A percentile compares a stretch with the other conserved stretches of the same genome.
phyloP scores from a whole-genome alignment of 2,888 invertebrate species.

The Schizaphis graminum region DNA sequence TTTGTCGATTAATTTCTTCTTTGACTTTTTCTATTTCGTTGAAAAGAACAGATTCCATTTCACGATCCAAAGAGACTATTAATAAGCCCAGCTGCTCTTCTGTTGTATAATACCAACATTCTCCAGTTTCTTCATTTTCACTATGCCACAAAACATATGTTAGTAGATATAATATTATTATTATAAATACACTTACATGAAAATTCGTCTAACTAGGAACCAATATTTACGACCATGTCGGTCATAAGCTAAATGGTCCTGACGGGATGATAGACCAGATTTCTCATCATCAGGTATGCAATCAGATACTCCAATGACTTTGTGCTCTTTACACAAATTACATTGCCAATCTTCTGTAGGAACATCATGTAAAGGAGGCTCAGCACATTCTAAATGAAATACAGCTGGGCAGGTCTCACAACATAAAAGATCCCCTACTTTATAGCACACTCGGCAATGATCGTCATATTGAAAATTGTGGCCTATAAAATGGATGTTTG shows the following conservation, averaged over 20 bases:
- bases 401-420: slow-evolving; percentile 99
- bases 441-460: slow-evolving; percentile 92
- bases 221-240: slow-evolving; percentile 97
- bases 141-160: slow-evolving; percentile 72
- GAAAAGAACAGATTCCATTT: slow-evolving; percentile 86
- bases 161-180: slow-evolving; percentile 20
- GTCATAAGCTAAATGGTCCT: slow-evolving; percentile 95
- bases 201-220: slow-evolving; percentile 92
- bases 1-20: slow-evolving; percentile 90
- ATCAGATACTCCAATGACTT: slow-evolving; percentile 92
- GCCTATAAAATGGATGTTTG: slow-evolving; percentile 69
- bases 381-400: slow-evolving; percentile 96
- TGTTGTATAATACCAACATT: slow-evolving; percentile 92
- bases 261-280: slow-evolving; percentile 90
- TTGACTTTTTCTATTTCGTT: slow-evolving; percentile 84
- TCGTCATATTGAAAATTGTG: slow-evolving; percentile 92
- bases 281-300: slow-evolving; percentile 92
- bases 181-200: slow-evolving; percentile 81
- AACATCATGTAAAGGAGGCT: slow-evolving; percentile 92
- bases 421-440: slow-evolving; percentile 93
- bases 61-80: slow-evolving; percentile 82
- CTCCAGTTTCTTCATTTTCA: slow-evolving; percentile 82
- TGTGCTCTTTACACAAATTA: slow-evolving; percentile 91
- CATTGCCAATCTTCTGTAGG: slow-evolving; percentile 99
- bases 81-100: slow-evolving; percentile 87